These are phyloP conservation scores for Archaeoteleia sp. DNA, from an alignment of 2,888 invertebrate genomes.

Conservation along the genomic window DNA sequence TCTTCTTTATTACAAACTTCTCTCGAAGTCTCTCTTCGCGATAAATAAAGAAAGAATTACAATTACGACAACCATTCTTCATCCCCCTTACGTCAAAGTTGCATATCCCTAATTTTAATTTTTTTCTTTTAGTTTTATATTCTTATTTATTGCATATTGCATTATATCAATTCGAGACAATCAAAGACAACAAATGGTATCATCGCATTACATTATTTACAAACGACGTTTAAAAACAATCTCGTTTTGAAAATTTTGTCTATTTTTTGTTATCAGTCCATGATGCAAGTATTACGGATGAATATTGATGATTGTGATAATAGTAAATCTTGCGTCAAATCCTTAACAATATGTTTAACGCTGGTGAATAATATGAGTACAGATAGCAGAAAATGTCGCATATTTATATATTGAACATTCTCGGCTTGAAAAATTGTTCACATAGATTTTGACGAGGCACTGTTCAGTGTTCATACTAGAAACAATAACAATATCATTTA, in stretches of 20 bases:
- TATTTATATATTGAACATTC: constrained; percentile 59
- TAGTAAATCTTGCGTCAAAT: constrained; percentile 31
- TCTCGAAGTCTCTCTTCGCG: constrained; percentile 48
- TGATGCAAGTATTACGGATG: background rate
- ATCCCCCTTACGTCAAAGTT: background rate
- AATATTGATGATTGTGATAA: constrained; percentile 20
- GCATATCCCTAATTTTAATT: background rate
- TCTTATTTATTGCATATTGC: background rate
- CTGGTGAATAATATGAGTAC: constrained; percentile 63
- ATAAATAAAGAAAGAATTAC: constrained; percentile 35
- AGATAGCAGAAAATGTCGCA: constrained; percentile 63
- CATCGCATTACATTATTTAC: too few species aligned
- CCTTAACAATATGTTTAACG: constrained; percentile 57
- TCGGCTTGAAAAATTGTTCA: constrained; percentile 65
- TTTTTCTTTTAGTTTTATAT: background rate
- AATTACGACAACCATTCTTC: constrained; percentile 23
- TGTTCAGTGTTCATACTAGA: constrained; percentile 72
- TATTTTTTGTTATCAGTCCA: too few species aligned
- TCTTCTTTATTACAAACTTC: constrained; percentile 19
- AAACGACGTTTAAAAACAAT: too few species aligned
- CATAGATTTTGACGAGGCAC: constrained; percentile 72
- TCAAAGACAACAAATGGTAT: too few species aligned
- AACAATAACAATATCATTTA: constrained; percentile 68
- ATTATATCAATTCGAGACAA: too few species aligned
- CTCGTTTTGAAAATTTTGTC: too few species aligned